These are phyloP conservation scores for Eira barbara DNA, from an alignment of 2,113 vertebrate genomes.

Conservation along the genomic window DNA sequence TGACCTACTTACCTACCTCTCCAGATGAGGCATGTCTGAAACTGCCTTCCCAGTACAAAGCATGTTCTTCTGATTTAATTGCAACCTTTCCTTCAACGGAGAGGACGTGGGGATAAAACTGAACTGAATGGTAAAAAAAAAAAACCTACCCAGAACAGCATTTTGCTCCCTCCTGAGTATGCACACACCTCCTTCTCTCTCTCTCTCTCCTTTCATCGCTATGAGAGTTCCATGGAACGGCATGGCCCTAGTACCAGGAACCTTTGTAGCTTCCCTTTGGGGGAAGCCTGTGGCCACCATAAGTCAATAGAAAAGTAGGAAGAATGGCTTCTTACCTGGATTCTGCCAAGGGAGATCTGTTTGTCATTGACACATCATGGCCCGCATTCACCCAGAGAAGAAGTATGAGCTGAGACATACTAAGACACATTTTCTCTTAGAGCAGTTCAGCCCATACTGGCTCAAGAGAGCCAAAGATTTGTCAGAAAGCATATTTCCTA, in stretches of 20 bases:
- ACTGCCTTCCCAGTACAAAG: background rate
- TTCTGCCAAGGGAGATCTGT: background rate
- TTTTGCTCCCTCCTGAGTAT: background rate
- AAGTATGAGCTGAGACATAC: background rate
- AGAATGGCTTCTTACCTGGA: background rate
- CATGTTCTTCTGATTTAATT: background rate
- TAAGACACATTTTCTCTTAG: background rate
- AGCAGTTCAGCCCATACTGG: background rate
- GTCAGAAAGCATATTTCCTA: background rate
- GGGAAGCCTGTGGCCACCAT: background rate
- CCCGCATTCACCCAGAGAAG: background rate
- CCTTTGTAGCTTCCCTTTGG: background rate
- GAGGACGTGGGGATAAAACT: background rate
- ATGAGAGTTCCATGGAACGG: background rate
- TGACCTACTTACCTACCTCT: background rate
- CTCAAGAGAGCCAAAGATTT: background rate
- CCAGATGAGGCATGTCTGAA: background rate
- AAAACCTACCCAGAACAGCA: background rate
- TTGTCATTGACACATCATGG: background rate
- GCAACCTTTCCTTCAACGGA: background rate
- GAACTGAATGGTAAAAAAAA: background rate
- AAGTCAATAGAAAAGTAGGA: background rate
- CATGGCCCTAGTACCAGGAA: background rate
- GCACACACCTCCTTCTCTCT: background rate
- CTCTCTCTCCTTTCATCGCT: background rate